These are phyloP conservation scores for Pseudochirops corinnae DNA, from an alignment of 2,797 vertebrate species.

Conservation along the genomic window DNA sequence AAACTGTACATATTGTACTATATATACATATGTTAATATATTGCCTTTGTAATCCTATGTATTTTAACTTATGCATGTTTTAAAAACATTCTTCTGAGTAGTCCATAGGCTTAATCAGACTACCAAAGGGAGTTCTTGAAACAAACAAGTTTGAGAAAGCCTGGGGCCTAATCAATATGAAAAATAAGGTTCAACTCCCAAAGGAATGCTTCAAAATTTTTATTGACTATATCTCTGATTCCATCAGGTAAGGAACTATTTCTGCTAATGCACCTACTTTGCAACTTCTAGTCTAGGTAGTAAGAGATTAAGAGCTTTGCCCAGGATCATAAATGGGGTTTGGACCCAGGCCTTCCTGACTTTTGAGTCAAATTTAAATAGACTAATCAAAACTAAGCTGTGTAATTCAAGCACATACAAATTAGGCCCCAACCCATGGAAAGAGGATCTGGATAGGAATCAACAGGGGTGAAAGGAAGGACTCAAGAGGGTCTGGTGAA, in stretches of 20 bases:
- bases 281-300: neutral
- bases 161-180: neutral
- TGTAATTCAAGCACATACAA: neutral
- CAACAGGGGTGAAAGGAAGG: neutral
- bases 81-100: neutral
- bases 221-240: neutral
- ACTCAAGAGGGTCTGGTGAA: too few relatives aligned
- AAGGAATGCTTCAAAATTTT: neutral
- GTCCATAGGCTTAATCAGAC: neutral
- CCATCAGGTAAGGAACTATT: neutral
- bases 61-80: neutral
- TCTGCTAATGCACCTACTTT: neutral
- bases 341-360: neutral
- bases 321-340: neutral
- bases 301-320: neutral
- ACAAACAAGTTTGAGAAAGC: neutral
- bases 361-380: neutral
- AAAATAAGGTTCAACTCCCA: neutral
- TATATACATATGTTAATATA: neutral
- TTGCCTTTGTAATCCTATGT: neutral
- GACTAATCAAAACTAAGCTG: neutral
- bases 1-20: neutral
- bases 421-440: neutral
- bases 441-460: neutral
- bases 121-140: neutral